phyloP scores from a whole-genome alignment of 2,888 invertebrate species.

The Melangyna quadrimaculata region DNA sequence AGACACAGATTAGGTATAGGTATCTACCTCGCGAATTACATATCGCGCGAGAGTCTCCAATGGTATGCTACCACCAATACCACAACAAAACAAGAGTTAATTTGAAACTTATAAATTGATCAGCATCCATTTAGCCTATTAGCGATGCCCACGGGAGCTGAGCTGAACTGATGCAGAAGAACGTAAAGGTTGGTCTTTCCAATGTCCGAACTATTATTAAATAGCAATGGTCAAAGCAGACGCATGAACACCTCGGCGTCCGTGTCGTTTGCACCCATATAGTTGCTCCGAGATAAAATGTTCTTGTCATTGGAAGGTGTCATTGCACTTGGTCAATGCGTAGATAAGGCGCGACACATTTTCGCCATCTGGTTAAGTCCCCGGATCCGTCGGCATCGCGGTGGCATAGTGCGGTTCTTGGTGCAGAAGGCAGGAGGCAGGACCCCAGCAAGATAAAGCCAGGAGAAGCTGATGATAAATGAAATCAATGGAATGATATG shows the following conservation, averaged over 20 bases:
- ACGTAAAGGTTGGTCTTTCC: conserved; percentile 20
- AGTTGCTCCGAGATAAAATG: conserved; percentile 30
- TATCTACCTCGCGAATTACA: neutral
- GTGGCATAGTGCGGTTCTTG: neutral
- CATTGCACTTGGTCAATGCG: conserved; percentile 70
- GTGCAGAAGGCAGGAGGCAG: no score
- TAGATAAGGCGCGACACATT: conserved; percentile 70
- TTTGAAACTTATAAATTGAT: conserved; percentile 69
- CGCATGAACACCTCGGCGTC: neutral
- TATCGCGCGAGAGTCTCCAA: neutral
- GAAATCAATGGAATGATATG: conserved; percentile 69
- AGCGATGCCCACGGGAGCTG: conserved; percentile 59
- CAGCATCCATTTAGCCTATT: conserved; percentile 64
- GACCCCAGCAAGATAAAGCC: conserved; percentile 13
- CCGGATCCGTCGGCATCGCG: neutral
- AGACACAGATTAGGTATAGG: conserved; percentile 64
- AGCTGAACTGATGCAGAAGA: conserved; percentile 23
- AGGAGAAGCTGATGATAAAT: conserved; percentile 66
- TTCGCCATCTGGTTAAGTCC: conserved; percentile 40
- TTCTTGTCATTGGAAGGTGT: conserved; percentile 70
- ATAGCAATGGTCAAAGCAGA: conserved; percentile 23
- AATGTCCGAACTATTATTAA: conserved; percentile 1
- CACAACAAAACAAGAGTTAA: conserved; percentile 36
- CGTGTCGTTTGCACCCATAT: conserved; percentile 36
- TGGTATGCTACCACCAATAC: neutral